A percentile compares a stretch with the other conserved stretches of the same genome.
Conservation (phyloP, 2,888 invertebrate genomes). For the Diaphora mendica region DNA sequence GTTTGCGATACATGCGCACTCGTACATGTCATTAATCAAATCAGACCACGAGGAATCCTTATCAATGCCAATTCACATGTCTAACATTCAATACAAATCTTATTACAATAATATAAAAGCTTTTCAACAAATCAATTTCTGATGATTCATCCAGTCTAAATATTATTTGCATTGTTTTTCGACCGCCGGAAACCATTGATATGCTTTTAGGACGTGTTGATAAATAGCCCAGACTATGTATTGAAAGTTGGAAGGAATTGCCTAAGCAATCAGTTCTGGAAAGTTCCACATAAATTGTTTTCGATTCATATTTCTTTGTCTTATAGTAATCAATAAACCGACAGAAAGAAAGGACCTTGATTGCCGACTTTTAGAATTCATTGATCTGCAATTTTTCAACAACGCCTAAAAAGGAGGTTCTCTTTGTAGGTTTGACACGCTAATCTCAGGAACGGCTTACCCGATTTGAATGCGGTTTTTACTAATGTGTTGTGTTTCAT, state of each 20-base stretch:
- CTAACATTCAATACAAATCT: conserved; percentile 62
- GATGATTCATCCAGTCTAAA: conserved; percentile 4
- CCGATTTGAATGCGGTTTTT: no score
- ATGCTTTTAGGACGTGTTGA: background rate
- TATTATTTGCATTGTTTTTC: background rate
- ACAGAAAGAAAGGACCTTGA: background rate
- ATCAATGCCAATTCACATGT: conserved; percentile 63
- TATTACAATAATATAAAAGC: conserved; percentile 57
- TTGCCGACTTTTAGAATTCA: background rate
- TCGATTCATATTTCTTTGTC: background rate
- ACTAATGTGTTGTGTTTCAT: no score
- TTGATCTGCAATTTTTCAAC: background rate
- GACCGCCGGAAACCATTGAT: background rate
- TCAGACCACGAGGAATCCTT: conserved; percentile 72
- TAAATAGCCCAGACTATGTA: background rate
- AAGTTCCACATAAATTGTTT: background rate
- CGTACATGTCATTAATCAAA: conserved; percentile 67
- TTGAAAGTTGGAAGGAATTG: background rate
- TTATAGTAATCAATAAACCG: background rate
- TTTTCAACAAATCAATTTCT: conserved; percentile 22
- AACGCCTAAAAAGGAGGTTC: no score
- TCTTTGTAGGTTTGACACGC: no score
- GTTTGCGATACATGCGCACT: conserved; percentile 10
- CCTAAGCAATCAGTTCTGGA: background rate
- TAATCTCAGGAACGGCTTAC: no score